Evolutionary conservation across 2,888 invertebrate genomes (phyloP).

Genomic region (Horisme vitalbata): DNA sequence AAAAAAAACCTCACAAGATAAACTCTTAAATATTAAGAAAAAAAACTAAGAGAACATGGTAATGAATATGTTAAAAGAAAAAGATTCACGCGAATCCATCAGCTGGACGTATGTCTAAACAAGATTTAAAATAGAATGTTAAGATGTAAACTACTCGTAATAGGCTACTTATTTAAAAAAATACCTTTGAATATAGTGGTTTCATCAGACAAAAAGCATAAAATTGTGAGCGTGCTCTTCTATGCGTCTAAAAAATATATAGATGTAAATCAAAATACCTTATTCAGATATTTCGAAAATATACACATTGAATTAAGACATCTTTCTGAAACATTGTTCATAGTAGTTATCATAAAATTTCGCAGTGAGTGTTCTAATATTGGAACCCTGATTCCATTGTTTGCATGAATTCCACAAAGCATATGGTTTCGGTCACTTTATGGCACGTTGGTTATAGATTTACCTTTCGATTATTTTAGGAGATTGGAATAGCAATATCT

Average conservation of each 20-base stretch:
- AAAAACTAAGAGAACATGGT: conserved; percentile 14
- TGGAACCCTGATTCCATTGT: conserved; percentile 54
- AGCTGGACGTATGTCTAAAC: conserved; percentile 60
- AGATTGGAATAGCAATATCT: conserved; percentile 25
- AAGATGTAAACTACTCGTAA: conserved; percentile 40
- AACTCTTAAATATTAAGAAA: background rate
- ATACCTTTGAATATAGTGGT: conserved; percentile 9
- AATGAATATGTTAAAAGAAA: conserved; percentile 31
- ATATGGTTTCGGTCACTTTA: conserved; percentile 51
- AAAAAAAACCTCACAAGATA: background rate
- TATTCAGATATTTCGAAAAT: too few species aligned
- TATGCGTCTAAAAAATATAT: too few species aligned
- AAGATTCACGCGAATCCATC: conserved; percentile 35
- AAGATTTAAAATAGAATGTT: conserved; percentile 56
- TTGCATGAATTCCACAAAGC: conserved; percentile 45
- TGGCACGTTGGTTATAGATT: conserved; percentile 44
- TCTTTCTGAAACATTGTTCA: conserved; percentile 9
- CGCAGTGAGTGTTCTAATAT: conserved; percentile 47
- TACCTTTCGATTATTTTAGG: conserved; percentile 25
- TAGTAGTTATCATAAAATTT: conserved; percentile 19
- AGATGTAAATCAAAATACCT: too few species aligned
- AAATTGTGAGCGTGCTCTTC: too few species aligned
- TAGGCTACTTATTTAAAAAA: conserved; percentile 8
- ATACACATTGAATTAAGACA: too few species aligned
- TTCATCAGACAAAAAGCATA: conserved; percentile 3